Evolutionary conservation across 2,888 invertebrate genomes (phyloP).

Genomic region (Ecdyonurus torrentis): DNA sequence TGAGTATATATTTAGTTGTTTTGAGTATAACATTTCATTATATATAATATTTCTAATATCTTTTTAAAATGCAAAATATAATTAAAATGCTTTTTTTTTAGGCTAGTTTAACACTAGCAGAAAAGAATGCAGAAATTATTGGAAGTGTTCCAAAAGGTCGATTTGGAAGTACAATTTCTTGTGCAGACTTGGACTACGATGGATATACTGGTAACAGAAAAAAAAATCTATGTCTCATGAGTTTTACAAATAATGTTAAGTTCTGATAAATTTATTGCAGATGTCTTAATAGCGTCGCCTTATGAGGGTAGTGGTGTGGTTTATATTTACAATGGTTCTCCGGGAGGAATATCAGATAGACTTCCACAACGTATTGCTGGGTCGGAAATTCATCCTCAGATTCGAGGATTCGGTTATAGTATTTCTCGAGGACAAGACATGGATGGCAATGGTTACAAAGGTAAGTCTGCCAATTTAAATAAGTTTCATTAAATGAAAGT

Average conservation of each 20-base stretch:
- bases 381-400: conserved; percentile 21
- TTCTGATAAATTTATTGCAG: not conserved
- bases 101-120: not conserved
- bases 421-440: conserved; percentile 40
- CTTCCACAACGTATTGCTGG: conserved; percentile 35
- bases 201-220: not conserved
- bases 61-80: too few species aligned
- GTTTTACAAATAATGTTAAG: not conserved
- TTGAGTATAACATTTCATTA: too few species aligned
- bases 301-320: conserved; percentile 36
- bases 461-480: conserved; percentile 22
- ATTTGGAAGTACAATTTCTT: not conserved
- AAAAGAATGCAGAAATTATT: not conserved
- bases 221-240: not conserved
- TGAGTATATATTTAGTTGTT: too few species aligned
- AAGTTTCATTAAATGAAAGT: not conserved
- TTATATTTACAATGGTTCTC: conserved; percentile 40
- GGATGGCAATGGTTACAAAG: conserved; percentile 40
- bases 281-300: not conserved
- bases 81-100: not conserved
- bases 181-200: not conserved
- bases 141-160: not conserved
- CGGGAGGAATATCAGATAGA: conserved; percentile 26
- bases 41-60: too few species aligned
- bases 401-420: conserved; percentile 40